A percentile compares a stretch with the other conserved stretches of the same genome.
These are phyloP conservation scores for Scaptomyza graminum DNA, from an alignment of 1,140 invertebrate genomes.

Conservation along the genomic window DNA sequence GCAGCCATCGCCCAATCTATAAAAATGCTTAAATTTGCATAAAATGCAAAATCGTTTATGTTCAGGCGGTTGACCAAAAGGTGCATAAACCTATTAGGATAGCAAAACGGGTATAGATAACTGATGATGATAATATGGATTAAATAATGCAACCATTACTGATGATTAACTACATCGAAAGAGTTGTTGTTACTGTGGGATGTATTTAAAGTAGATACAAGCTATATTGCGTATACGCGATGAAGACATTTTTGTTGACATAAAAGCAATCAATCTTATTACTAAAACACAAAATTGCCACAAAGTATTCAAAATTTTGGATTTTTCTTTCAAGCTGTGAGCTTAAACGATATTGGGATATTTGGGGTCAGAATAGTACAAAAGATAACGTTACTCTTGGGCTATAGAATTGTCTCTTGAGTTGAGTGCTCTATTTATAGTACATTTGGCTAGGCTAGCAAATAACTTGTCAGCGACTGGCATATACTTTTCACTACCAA, in stretches of 20 bases:
- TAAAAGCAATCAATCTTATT: background rate
- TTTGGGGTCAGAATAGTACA: background rate
- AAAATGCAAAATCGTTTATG: slow-evolving; percentile 51
- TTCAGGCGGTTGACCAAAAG: slow-evolving; percentile 36
- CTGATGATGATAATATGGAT: slow-evolving; percentile 6
- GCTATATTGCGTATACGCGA: background rate
- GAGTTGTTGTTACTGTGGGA: too few species aligned
- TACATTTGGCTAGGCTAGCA: slow-evolving; percentile 33
- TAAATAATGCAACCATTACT: background rate
- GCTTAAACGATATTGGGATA: background rate
- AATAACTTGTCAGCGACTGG: slow-evolving; percentile 58
- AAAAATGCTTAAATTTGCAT: slow-evolving; percentile 62
- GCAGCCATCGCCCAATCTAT: slow-evolving; percentile 35
- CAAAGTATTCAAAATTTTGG: background rate
- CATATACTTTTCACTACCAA: slow-evolving; percentile 74
- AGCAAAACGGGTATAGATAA: background rate
- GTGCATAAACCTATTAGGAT: slow-evolving; percentile 9
- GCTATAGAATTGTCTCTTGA: background rate
- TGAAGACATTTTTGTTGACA: background rate
- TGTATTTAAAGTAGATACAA: too few species aligned
- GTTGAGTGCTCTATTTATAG: slow-evolving; percentile 22
- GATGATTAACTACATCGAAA: too few species aligned
- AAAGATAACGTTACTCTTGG: background rate
- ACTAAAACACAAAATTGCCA: background rate
- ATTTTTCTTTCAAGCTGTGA: background rate